A percentile compares a stretch with the other conserved stretches of the same genome.
Conservation (phyloP, 2,113 vertebrate species). For the Cygnus buccinator region DNA sequence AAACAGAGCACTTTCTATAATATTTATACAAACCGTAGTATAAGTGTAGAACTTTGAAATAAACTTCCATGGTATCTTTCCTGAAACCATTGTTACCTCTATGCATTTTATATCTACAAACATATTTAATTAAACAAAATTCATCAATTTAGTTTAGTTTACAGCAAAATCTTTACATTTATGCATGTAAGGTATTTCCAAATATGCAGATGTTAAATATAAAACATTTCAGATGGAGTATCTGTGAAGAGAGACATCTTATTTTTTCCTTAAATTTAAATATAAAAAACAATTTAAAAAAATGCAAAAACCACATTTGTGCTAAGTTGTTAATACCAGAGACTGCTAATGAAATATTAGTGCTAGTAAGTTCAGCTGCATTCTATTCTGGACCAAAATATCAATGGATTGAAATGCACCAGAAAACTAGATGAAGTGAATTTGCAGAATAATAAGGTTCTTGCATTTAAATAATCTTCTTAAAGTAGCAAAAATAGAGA, state of each 20-base stretch:
- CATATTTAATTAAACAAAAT: neutral
- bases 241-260: neutral
- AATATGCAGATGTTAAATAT: neutral
- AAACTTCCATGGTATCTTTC: neutral
- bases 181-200: neutral
- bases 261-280: conserved; percentile 9
- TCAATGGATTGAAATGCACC: neutral
- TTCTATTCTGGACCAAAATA: neutral
- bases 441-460: neutral
- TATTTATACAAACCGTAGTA: neutral
- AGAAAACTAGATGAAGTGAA: conserved; percentile 7
- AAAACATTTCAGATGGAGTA: neutral
- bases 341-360: neutral
- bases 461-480: neutral
- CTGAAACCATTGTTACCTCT: neutral
- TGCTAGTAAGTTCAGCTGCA: neutral
- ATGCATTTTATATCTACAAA: neutral
- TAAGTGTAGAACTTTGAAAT: neutral
- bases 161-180: neutral
- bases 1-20: neutral
- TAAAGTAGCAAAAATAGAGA: neutral
- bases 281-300: neutral
- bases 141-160: neutral
- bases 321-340: neutral
- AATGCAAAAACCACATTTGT: neutral